phyloP scores from a whole-genome alignment of 2,888 invertebrate genomes.

The Oscheius myriophilus region DNA sequence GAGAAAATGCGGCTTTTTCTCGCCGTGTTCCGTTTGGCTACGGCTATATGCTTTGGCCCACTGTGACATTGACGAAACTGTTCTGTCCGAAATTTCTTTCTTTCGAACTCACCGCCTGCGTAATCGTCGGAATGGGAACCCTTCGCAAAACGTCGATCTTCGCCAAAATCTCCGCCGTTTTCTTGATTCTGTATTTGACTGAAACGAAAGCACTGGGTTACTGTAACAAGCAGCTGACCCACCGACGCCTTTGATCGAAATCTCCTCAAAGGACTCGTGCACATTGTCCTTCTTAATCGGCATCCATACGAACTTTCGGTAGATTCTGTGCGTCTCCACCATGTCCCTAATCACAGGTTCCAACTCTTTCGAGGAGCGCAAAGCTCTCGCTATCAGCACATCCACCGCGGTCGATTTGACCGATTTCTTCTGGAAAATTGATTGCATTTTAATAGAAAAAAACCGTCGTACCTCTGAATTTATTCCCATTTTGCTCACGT shows the following conservation, averaged over 20 bases:
- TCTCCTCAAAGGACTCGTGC: background rate
- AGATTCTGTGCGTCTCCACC: conserved; percentile 18
- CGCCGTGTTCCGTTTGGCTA: too few relatives aligned
- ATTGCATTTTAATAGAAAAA: background rate
- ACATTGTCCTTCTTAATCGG: conserved; percentile 6
- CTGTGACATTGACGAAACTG: too few relatives aligned
- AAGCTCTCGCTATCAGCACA: background rate
- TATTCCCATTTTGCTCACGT: conserved; percentile 3
- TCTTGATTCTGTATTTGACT: conserved; percentile 18
- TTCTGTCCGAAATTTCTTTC: too few relatives aligned
- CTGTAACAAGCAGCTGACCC: too few relatives aligned
- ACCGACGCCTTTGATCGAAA: background rate
- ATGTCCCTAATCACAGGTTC: conserved; percentile 14
- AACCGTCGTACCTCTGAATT: background rate
- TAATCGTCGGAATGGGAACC: conserved; percentile 48
- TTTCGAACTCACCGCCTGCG: conserved; percentile 7
- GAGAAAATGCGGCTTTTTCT: too few relatives aligned
- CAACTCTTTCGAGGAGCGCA: background rate
- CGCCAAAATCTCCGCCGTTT: background rate
- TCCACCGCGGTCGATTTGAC: background rate
- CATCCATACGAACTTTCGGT: conserved; percentile 25
- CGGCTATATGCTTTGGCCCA: too few relatives aligned
- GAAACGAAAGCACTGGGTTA: background rate
- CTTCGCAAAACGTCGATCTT: conserved; percentile 32
- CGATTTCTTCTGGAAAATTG: background rate